phyloP scores from a whole-genome alignment of 2,888 invertebrate species.

The Taenaris catops region DNA sequence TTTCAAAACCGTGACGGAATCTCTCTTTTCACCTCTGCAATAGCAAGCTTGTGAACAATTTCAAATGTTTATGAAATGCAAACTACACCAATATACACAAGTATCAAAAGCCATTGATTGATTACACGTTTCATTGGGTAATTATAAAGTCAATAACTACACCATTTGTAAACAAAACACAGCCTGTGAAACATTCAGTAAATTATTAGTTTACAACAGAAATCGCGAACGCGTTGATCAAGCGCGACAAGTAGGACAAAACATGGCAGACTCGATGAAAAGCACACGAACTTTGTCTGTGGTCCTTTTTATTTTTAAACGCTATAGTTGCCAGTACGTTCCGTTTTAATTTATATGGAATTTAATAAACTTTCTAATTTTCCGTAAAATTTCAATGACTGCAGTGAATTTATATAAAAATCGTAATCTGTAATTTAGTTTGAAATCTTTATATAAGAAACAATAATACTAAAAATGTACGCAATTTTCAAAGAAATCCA shows the following conservation, averaged over 20 bases:
- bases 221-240: constrained; percentile 73
- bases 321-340: constrained; percentile 32
- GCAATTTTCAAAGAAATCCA: no score
- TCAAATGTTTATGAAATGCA: constrained; percentile 62
- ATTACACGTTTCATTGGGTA: constrained; percentile 45
- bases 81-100: constrained; percentile 60
- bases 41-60: constrained; percentile 53
- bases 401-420: no score
- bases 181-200: constrained; percentile 67
- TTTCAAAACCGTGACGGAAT: constrained; percentile 47
- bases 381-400: no score
- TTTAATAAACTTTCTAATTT: no score
- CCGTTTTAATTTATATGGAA: constrained; percentile 17
- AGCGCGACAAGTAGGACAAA: constrained; percentile 80
- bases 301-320: constrained; percentile 60
- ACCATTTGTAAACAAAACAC: constrained; percentile 76
- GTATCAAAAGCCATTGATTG: constrained; percentile 48
- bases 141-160: constrained; percentile 53
- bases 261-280: constrained; percentile 76
- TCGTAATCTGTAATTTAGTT: no score
- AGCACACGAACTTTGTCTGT: constrained; percentile 68
- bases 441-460: no score
- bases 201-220: constrained; percentile 63
- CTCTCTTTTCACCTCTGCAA: constrained; percentile 40
- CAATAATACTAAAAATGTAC: no score